Conservation (phyloP, 2,113 vertebrate genomes). For the Syrrhaptes paradoxus region DNA sequence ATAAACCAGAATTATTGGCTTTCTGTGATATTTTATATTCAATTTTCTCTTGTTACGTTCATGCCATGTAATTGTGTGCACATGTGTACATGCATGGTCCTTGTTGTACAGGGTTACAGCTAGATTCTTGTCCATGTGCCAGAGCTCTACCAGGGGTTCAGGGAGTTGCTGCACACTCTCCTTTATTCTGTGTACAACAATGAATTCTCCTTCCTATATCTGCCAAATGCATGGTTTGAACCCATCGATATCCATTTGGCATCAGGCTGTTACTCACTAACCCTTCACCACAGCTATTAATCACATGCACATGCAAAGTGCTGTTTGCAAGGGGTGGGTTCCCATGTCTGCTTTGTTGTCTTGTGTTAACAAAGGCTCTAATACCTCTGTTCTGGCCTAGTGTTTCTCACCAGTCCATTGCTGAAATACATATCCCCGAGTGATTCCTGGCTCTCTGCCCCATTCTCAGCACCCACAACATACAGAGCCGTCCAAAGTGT, state of each 20-base stretch:
- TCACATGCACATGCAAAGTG: not conserved
- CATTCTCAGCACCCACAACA: not conserved
- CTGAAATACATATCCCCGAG: not conserved
- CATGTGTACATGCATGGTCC: conserved; percentile 59
- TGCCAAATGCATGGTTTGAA: conserved; percentile 41
- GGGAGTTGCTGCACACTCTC: not conserved
- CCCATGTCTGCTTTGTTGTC: not conserved
- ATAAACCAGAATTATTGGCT: conserved; percentile 66
- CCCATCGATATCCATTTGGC: conserved; percentile 51
- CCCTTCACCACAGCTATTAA: conserved; percentile 32
- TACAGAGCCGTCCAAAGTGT: not conserved
- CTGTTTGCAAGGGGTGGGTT: not conserved
- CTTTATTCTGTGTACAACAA: conserved; percentile 19
- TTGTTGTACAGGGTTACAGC: conserved; percentile 51
- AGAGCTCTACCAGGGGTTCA: conserved; percentile 19
- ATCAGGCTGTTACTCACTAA: conserved; percentile 9
- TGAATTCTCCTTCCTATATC: conserved; percentile 18
- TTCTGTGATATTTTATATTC: conserved; percentile 69
- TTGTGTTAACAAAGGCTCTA: not conserved
- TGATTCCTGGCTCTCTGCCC: not conserved
- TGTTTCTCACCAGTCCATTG: not conserved
- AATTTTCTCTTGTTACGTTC: conserved; percentile 57
- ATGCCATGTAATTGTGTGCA: conserved; percentile 64
- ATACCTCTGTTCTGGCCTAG: not conserved
- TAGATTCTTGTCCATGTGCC: conserved; percentile 29